Conservation (phyloP, 2,797 vertebrate species). For the Ispidina picta region DNA sequence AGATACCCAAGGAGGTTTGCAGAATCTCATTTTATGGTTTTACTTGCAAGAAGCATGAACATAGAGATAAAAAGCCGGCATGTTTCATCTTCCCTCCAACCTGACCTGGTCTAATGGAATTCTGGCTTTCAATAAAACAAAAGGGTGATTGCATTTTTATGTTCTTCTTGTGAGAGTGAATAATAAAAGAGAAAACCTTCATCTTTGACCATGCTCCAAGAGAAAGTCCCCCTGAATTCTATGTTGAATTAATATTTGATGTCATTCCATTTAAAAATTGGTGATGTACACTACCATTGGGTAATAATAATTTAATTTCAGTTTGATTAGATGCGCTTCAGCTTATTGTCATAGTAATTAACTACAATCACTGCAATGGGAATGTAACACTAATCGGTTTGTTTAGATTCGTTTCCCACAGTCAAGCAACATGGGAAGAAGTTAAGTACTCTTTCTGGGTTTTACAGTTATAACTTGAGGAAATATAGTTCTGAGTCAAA, state of each 20-base stretch:
- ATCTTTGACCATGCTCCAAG: neutral
- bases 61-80: slow-evolving; percentile 38
- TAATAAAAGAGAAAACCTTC: slow-evolving; percentile 41
- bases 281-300: neutral
- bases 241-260: slow-evolving; percentile 7
- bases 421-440: neutral
- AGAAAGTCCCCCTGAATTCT: slow-evolving; percentile 11
- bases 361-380: neutral
- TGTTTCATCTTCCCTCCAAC: slow-evolving; percentile 38
- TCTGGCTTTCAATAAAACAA: slow-evolving; percentile 20
- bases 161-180: neutral
- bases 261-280: neutral
- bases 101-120: slow-evolving; percentile 7
- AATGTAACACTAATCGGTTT: slow-evolving; percentile 12
- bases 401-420: neutral
- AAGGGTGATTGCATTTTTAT: slow-evolving; percentile 13
- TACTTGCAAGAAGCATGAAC: slow-evolving; percentile 5
- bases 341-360: slow-evolving; percentile 18
- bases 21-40: slow-evolving; percentile 47
- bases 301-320: slow-evolving; percentile 1
- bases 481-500: slow-evolving; percentile 46
- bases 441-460: neutral
- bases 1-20: slow-evolving; percentile 1
- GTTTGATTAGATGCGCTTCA: slow-evolving; percentile 10
- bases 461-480: neutral